Conservation (phyloP, 2,888 invertebrate genomes). For the Nymphalis urticae region DNA sequence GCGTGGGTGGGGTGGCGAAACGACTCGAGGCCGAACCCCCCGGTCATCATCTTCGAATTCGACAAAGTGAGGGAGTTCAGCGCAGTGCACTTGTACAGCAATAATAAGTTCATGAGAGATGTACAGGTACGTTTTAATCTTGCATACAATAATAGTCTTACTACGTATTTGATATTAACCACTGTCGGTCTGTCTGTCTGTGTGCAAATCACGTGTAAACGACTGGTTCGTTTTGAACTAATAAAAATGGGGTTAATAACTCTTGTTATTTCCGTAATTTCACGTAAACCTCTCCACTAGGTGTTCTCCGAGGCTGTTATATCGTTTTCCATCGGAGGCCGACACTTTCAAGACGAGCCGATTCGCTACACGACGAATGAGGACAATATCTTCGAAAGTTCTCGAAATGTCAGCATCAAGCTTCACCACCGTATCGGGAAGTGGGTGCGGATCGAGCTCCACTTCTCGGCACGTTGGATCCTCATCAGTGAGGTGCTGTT, state of each 20-base stretch:
- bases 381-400: slow-evolving; percentile 89
- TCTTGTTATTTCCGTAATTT: too few relatives aligned
- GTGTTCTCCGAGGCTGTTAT: slow-evolving; percentile 91
- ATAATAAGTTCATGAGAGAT: slow-evolving; percentile 92
- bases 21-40: slow-evolving; percentile 84
- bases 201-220: too few relatives aligned
- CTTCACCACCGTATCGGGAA: slow-evolving; percentile 90
- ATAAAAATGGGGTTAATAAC: too few relatives aligned
- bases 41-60: slow-evolving; percentile 90
- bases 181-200: too few relatives aligned
- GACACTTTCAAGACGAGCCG: slow-evolving; percentile 88
- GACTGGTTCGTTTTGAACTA: too few relatives aligned
- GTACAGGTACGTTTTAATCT: slow-evolving; percentile 83
- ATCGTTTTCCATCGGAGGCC: slow-evolving; percentile 91
- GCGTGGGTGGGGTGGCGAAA: slow-evolving; percentile 97
- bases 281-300: slow-evolving; percentile 58
- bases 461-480: slow-evolving; percentile 92
- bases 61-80: slow-evolving; percentile 93
- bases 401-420: slow-evolving; percentile 90
- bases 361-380: slow-evolving; percentile 87
- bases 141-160: too few relatives aligned
- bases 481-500: slow-evolving; percentile 95
- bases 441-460: slow-evolving; percentile 89
- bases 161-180: too few relatives aligned
- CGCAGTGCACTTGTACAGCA: slow-evolving; percentile 89